Evolutionary conservation across 1,140 invertebrate genomes (phyloP).

Genomic region (Meloidogyne exigua): DNA sequence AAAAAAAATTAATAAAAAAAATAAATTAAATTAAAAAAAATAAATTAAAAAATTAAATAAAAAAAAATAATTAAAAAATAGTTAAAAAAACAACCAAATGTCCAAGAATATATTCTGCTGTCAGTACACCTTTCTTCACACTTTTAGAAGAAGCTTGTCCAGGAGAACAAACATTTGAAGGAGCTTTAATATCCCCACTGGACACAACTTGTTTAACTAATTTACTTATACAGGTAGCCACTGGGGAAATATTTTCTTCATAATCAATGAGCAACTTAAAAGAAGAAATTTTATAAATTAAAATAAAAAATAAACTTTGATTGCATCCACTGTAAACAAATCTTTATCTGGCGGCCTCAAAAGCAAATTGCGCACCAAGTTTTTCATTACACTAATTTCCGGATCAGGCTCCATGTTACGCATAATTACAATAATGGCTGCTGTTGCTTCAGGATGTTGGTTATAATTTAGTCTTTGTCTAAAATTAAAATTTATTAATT

Average conservation of each 20-base stretch:
- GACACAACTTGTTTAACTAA: background rate
- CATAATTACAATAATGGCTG: conserved; percentile 33
- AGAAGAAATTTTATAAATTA: conserved; percentile 9
- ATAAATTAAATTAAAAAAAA: too few relatives aligned
- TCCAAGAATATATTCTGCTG: conserved; percentile 17
- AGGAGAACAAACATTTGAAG: too few relatives aligned
- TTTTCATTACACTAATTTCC: conserved; percentile 10
- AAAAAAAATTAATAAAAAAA: background rate
- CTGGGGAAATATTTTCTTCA: conserved; percentile 17
- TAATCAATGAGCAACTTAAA: conserved; percentile 24
- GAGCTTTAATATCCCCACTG: conserved; percentile 7
- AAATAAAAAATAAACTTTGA: conserved; percentile 26
- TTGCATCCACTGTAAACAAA: conserved; percentile 36
- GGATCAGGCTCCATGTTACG: conserved; percentile 39
- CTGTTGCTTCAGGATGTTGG: conserved; percentile 32
- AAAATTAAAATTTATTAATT: background rate
- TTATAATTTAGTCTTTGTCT: conserved; percentile 29
- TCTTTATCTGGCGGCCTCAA: conserved; percentile 28
- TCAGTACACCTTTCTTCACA: conserved; percentile 1
- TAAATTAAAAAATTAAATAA: too few relatives aligned
- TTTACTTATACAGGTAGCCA: conserved; percentile 15
- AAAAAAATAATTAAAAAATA: too few relatives aligned
- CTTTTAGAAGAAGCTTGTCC: background rate
- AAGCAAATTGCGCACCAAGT: conserved; percentile 14
- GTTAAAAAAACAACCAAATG: conserved; percentile 19